A percentile compares a stretch with the other conserved stretches of the same genome.
These are phyloP conservation scores for Mesorhabditis belari DNA, from an alignment of 2,888 invertebrate genomes.

Conservation along the genomic window DNA sequence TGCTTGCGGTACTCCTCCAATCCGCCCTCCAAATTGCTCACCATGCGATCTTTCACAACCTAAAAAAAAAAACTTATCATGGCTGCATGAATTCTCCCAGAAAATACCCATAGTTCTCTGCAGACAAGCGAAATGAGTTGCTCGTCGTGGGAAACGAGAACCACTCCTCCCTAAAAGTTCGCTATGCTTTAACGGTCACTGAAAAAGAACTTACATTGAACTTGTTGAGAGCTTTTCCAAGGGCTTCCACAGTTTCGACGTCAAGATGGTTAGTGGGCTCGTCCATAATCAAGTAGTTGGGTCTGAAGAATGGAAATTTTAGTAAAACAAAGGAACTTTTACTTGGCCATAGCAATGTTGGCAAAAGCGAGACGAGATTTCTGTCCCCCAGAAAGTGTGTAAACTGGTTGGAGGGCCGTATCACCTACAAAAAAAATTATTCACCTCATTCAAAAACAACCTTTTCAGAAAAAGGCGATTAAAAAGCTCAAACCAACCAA, in stretches of 20 bases:
- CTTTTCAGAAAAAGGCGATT: no score
- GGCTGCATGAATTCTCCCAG: slow-evolving; percentile 56
- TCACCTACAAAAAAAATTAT: slow-evolving; percentile 8
- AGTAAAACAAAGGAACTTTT: no score
- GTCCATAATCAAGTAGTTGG: slow-evolving; percentile 94
- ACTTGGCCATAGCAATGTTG: slow-evolving; percentile 77
- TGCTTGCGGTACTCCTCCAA: slow-evolving; percentile 90
- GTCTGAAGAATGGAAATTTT: slow-evolving; percentile 63
- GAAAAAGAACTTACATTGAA: slow-evolving; percentile 67
- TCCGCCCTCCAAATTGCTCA: slow-evolving; percentile 86
- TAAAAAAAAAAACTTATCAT: background rate
- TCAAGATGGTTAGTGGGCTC: slow-evolving; percentile 98
- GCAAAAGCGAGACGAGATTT: slow-evolving; percentile 95
- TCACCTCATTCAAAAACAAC: no score
- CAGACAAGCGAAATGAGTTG: slow-evolving; percentile 91
- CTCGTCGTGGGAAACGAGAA: slow-evolving; percentile 97
- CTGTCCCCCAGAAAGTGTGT: slow-evolving; percentile 92
- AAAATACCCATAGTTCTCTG: slow-evolving; percentile 93
- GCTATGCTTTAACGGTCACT: background rate
- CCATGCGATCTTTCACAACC: slow-evolving; percentile 81
- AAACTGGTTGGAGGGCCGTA: slow-evolving; percentile 68
- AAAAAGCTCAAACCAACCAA: slow-evolving; percentile 75
- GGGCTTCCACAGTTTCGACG: slow-evolving; percentile 94
- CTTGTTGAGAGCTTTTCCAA: slow-evolving; percentile 82
- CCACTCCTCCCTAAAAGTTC: slow-evolving; percentile 85